Conservation (phyloP, 1,140 invertebrate genomes). For the Oscheius sp. region DNA sequence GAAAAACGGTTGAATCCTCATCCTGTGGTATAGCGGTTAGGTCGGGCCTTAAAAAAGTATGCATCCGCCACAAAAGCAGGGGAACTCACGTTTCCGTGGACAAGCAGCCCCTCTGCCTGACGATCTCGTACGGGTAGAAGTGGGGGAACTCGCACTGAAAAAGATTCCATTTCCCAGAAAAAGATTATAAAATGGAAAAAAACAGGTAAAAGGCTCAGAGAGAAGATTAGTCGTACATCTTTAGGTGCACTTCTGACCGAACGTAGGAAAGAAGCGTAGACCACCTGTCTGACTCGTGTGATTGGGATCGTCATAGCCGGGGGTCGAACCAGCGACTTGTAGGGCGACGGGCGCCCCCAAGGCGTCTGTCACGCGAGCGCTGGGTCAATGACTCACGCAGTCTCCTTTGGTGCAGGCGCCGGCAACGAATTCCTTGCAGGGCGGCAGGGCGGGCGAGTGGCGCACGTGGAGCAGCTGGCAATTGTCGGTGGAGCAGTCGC, state of each 20-base stretch:
- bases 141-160: background rate
- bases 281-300: background rate
- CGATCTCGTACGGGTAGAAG: background rate
- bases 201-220: background rate
- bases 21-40: too few relatives aligned
- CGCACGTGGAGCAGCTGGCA: constrained; percentile 1
- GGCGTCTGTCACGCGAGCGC: background rate
- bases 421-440: background rate
- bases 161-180: too few relatives aligned
- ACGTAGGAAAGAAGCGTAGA: background rate
- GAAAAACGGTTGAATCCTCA: too few relatives aligned
- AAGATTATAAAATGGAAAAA: too few relatives aligned
- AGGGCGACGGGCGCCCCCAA: background rate
- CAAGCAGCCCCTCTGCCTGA: too few relatives aligned
- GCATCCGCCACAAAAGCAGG: too few relatives aligned
- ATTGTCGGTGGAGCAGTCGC: background rate
- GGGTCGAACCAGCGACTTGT: background rate
- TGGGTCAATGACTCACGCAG: background rate
- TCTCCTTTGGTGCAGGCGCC: background rate
- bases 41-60: too few relatives aligned
- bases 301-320: background rate
- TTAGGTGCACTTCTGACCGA: background rate
- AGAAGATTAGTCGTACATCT: background rate
- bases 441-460: background rate
- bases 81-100: too few relatives aligned